Conservation (phyloP, 2,113 vertebrate genomes). For the Murina feae region DNA sequence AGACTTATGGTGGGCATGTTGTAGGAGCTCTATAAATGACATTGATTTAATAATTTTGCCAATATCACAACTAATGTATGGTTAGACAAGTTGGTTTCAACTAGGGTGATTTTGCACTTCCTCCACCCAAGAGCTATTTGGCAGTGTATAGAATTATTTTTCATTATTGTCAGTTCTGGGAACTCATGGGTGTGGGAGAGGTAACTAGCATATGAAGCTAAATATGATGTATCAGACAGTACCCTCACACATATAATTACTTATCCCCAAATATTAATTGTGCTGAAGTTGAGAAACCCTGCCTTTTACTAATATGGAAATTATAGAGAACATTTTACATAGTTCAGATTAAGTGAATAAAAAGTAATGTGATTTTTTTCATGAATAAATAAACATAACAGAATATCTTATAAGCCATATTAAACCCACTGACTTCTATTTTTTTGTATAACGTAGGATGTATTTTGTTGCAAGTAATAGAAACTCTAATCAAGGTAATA, state of each 20-base stretch:
- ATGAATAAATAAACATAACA: neutral
- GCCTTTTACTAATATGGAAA: neutral
- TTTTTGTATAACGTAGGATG: neutral
- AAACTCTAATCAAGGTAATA: neutral
- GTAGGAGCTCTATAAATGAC: neutral
- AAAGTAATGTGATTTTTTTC: neutral
- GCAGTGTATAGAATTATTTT: neutral
- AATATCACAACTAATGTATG: neutral
- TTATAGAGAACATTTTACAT: neutral
- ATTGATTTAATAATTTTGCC: neutral
- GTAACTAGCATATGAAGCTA: neutral
- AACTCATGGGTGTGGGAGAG: rapidly evolving
- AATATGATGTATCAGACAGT: neutral
- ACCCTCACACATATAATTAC: neutral
- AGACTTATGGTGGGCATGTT: neutral
- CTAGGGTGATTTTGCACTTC: neutral
- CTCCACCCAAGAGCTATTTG: neutral
- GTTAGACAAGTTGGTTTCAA: neutral
- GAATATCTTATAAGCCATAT: neutral
- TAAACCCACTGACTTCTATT: neutral
- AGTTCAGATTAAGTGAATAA: neutral
- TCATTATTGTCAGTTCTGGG: neutral
- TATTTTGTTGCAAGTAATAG: neutral
- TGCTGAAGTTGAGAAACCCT: neutral
- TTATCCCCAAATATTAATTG: neutral